Evolutionary conservation across 1,140 invertebrate species (phyloP).

Genomic region (Ridgeia piscesae): DNA sequence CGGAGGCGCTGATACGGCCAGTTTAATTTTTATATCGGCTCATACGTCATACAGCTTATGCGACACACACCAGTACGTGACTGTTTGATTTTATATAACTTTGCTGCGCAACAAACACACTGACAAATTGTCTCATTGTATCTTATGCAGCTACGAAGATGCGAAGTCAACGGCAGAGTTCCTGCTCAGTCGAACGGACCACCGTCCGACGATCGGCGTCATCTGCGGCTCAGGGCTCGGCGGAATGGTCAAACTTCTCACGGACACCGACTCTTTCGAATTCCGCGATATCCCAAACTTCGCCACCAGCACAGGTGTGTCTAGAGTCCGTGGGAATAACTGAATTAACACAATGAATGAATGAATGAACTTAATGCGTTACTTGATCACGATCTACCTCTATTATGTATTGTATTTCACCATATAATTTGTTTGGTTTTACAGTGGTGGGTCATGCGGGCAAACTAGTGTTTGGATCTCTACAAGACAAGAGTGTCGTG

Average conservation of each 20-base stretch:
- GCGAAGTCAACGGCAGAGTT: slow-evolving; percentile 76
- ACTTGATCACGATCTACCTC: no score
- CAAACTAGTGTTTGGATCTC: slow-evolving; percentile 81
- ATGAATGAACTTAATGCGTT: no score
- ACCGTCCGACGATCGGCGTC: slow-evolving; percentile 82
- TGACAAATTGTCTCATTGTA: not conserved
- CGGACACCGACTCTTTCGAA: slow-evolving; percentile 73
- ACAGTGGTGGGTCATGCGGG: slow-evolving; percentile 89
- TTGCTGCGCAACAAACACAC: no score
- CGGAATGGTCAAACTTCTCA: slow-evolving; percentile 76
- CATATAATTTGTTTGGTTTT: not conserved
- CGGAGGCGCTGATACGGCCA: no score
- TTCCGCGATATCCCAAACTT: slow-evolving; percentile 91
- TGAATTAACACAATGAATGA: no score
- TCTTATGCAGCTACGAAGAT: slow-evolving; percentile 70
- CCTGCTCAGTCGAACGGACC: slow-evolving; percentile 69
- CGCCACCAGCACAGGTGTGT: slow-evolving; percentile 71
- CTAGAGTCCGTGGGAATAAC: no score
- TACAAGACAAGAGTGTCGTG: slow-evolving; percentile 77
- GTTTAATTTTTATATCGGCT: no score
- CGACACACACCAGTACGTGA: no score
- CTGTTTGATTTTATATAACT: no score
- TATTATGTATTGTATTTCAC: no score
- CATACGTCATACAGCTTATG: no score
- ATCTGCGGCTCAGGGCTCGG: slow-evolving; percentile 94